Base-by-base conservation (phyloP, 2,113 vertebrate species). In the Pelecanoides urinatrix region DNA sequence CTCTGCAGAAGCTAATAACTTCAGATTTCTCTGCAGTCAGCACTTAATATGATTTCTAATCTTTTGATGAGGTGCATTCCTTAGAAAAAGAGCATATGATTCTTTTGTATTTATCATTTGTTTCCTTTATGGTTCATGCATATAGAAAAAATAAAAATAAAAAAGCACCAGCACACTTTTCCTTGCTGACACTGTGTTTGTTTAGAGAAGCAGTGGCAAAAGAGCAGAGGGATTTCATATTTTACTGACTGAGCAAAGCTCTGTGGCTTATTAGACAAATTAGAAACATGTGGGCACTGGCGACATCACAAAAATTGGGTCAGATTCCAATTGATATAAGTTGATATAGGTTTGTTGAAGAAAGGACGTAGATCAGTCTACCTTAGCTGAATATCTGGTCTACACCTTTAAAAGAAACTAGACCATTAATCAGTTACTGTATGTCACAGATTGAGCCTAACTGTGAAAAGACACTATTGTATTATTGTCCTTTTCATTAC, bases 241-340 rank as follows among this genome's bases (percentile, higher is more conserved):
- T 97, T 82, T 83, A 85, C 86, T 93, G 84, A 62, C 73, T 81
- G 55, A 95, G 55, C 72, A 90, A 84, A 96, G 22, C 78, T 94
- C n/a, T 91, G 82, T 85, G 71, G 72, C 89, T 96, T 95, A 91
- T 97, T 94, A 96, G 52, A 95, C 53, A 95, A 93, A 96, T 93
- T 73, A 86, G 77, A 72, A 93, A 73, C n/a, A 59, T 58, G 36
- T 29, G 25, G 40, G 12, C 25, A 59, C 11, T 47, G 34, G 47
- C 2, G 0, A 53, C 10, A 58, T 29, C 32, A 61, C 18, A n/a
- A 62, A 40, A 74, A 66, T 56, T 23, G 12, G 7, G 6, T 47
- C 34, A 55, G 7, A 52, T 67, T 94, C 49, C 15, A 67, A 5
- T 1, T 34, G 8, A 50, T 63, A 16, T 6, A 44, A 52, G 13